Conservation (phyloP, 2,888 invertebrate genomes). For the Ochlodes sylvanus region DNA sequence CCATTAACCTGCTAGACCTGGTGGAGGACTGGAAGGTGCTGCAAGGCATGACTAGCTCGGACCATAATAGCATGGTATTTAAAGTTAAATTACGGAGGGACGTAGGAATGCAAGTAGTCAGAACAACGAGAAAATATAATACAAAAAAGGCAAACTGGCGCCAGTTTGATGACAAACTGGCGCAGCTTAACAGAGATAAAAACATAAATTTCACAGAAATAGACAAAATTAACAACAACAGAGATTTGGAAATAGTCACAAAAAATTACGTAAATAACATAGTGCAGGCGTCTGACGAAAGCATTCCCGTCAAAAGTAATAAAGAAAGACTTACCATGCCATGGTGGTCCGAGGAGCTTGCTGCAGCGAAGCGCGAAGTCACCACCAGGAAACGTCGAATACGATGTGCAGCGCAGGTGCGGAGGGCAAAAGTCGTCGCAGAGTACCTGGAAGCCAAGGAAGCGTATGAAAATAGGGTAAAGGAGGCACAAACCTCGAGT, state of each 20-base stretch:
- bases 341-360: background rate
- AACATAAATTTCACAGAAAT: background rate
- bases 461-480: background rate
- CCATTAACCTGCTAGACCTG: background rate
- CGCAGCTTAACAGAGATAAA: background rate
- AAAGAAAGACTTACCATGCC: background rate
- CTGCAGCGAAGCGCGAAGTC: background rate
- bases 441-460: background rate
- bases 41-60: background rate
- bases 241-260: background rate
- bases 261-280: background rate
- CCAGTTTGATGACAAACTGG: background rate
- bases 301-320: background rate
- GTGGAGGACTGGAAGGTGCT: background rate
- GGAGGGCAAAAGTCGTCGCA: background rate
- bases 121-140: background rate
- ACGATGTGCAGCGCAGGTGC: background rate
- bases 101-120: background rate
- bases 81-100: background rate
- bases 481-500: background rate
- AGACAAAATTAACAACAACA: background rate
- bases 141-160: conserved; percentile 7
- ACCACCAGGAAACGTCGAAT: background rate
- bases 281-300: no score
- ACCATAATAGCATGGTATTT: background rate